A percentile compares a stretch with the other conserved stretches of the same genome.
Conservation (phyloP, 2,888 invertebrate species). For the Archips xylosteana region DNA sequence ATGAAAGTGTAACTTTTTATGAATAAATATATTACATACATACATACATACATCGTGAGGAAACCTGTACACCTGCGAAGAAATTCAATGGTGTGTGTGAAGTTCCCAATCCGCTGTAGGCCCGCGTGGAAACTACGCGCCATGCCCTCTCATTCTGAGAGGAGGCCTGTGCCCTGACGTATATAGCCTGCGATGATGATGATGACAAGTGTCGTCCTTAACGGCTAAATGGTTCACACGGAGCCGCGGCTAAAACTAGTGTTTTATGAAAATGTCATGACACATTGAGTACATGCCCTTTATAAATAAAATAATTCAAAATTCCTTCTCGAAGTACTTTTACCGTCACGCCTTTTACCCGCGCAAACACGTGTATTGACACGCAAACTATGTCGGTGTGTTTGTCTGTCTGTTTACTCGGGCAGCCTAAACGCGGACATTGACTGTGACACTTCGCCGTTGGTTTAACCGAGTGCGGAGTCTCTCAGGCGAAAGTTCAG, state of each 20-base stretch:
- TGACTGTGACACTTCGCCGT: constrained; percentile 41
- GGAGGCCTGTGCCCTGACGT: too few species aligned
- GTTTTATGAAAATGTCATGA: neutral
- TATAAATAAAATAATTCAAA: constrained; percentile 7
- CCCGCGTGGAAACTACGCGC: too few species aligned
- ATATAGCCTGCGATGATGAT: too few species aligned
- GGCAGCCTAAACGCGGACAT: constrained; percentile 35
- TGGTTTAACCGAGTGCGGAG: constrained; percentile 5
- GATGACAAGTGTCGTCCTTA: too few species aligned
- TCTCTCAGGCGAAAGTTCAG: neutral
- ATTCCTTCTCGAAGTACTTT: constrained; percentile 17
- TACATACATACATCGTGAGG: too few species aligned
- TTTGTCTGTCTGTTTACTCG: constrained; percentile 6
- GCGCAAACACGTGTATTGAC: constrained; percentile 61
- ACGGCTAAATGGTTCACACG: neutral
- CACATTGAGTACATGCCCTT: neutral
- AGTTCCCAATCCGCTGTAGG: too few species aligned
- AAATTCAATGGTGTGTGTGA: too few species aligned
- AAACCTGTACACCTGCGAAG: too few species aligned
- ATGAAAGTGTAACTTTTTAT: too few species aligned
- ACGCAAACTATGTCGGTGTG: constrained; percentile 56
- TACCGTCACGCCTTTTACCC: constrained; percentile 74
- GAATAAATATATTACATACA: too few species aligned
- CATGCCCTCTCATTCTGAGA: too few species aligned
- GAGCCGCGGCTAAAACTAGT: neutral